A percentile compares a stretch with the other conserved stretches of the same genome.
phyloP scores from a whole-genome alignment of 2,113 vertebrate species.

The Myodes glareolus region DNA sequence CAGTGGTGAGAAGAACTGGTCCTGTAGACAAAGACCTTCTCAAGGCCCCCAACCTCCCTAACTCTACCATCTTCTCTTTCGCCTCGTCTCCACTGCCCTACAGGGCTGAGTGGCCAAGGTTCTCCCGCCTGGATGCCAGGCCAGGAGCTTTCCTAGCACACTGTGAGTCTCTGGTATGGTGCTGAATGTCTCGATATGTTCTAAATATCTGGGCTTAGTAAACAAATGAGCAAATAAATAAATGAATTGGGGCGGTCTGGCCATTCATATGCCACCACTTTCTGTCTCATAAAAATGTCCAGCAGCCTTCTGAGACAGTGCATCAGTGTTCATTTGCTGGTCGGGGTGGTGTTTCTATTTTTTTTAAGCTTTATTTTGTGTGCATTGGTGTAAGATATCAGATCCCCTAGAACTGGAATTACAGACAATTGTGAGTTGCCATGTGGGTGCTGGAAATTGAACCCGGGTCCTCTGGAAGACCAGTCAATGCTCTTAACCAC shows the following conservation, averaged over 20 bases:
- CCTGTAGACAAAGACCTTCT: conserved; percentile 16
- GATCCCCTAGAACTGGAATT: no score
- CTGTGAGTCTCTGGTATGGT: background rate
- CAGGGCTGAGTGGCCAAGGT: background rate
- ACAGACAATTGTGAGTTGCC: no score
- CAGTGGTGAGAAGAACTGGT: conserved; percentile 24
- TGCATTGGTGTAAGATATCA: no score
- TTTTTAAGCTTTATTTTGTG: no score
- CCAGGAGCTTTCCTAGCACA: background rate
- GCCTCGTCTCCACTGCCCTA: background rate
- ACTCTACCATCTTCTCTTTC: background rate
- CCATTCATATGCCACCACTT: background rate
- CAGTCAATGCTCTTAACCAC: no score
- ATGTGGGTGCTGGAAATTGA: no score
- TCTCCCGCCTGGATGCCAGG: background rate
- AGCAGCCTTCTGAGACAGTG: background rate
- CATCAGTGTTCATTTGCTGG: background rate
- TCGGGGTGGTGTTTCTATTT: background rate
- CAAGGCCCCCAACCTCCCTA: background rate
- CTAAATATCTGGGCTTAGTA: background rate
- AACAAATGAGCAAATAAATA: background rate
- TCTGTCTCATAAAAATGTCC: conserved; percentile 19
- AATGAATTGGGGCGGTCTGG: background rate
- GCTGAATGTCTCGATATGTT: background rate
- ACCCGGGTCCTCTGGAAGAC: no score